phyloP scores from a whole-genome alignment of 2,113 vertebrate species.

The Cygnus buccinator region DNA sequence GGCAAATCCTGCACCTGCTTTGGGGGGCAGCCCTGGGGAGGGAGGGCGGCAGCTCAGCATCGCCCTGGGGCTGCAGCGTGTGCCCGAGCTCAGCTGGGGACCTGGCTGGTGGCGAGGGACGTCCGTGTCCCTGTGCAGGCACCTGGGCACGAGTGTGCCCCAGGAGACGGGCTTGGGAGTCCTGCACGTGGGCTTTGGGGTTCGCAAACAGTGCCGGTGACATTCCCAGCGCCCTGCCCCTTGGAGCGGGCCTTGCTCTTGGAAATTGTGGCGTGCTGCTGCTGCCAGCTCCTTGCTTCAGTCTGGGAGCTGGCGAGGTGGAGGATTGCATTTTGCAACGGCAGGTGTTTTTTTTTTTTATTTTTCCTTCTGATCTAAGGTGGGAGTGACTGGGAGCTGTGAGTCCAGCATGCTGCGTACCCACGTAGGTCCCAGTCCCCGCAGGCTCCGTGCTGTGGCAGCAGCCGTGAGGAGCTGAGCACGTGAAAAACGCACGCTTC shows the following conservation, averaged over 20 bases:
- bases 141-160: rapidly evolving
- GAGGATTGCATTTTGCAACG: not conserved
- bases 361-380: not conserved
- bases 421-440: rapidly evolving
- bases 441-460: not conserved
- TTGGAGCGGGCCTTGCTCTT: not conserved
- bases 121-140: rapidly evolving
- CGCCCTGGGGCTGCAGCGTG: rapidly evolving
- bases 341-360: not conserved
- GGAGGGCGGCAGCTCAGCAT: not conserved
- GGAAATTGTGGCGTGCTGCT: not conserved
- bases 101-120: rapidly evolving
- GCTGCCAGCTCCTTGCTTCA: rapidly evolving
- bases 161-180: not conserved
- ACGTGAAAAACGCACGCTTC: not conserved
- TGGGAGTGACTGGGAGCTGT: not conserved
- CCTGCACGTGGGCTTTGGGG: rapidly evolving
- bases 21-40: not conserved
- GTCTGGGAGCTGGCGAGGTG: not conserved
- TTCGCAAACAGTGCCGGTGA: rapidly evolving
- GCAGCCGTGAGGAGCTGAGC: not conserved
- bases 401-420: not conserved
- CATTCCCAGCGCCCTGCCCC: not conserved
- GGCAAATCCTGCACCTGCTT: not conserved
- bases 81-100: not conserved